Base-by-base conservation (phyloP, 2,113 vertebrate species). In the Jaculus jaculus region DNA sequence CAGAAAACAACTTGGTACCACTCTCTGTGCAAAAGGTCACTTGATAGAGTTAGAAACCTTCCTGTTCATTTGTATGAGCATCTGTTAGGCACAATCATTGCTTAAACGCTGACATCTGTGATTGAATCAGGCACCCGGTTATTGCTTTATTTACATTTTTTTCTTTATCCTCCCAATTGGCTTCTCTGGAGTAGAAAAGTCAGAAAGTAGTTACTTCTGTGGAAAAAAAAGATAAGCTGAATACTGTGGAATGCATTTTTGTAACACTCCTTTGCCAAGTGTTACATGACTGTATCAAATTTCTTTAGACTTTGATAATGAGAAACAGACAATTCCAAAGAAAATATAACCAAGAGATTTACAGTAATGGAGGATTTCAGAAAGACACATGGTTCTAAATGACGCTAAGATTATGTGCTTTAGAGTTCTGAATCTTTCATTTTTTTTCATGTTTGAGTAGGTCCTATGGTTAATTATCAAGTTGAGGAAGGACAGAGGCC, bases 131-230 rank as follows among this genome's bases (percentile, higher is more conserved):
- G 93, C 96, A 96, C 1, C 58, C 91, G 96, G 93, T 96, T 94
- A 97, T 83, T 89, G 93, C 90, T 96, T 97, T 91, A 96, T 98
- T 98, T 98, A 96, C 93, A 97, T 97, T 94, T 95, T 85, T 96
- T 94, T 95, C 39, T 82, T 75, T n/a, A 2, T 94, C 91, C 28
- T 95, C 93, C 81, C 97, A 47, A 30, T 24, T 96, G 90, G 85
- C 75, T 96, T 97, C 68, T 94, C 51, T 92, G 88, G 77, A 88
- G 82, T 92, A 96, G 90, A 17, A 92, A 96, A 96, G 24, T 92
- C 96, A 97, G 89, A 95, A 61, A 96, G 96, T 91, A 96, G 89
- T 97, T 95, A 96, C 63, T 32, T 20, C 79, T 94, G 96, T 68
- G 13, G 89, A 96, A 96, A 81, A n/a, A 79, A 96, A 97, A 97